Evolutionary conservation across 2,888 invertebrate species (phyloP).

Genomic region (Tryphoninae sp.): DNA sequence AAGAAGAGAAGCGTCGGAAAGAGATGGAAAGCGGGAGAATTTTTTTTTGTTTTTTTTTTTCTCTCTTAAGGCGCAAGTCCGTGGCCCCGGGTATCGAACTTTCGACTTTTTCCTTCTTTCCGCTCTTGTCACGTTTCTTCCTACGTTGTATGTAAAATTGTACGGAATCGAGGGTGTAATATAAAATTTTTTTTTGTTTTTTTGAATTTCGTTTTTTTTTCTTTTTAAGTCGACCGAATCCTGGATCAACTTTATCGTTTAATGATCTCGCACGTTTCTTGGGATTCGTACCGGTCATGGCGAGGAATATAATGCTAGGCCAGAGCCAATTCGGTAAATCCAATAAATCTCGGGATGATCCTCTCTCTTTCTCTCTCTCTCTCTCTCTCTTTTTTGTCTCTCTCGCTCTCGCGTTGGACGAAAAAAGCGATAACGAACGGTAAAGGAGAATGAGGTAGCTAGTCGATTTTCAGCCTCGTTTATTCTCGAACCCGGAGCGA

Average conservation of each 20-base stretch:
- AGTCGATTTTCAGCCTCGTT: no score
- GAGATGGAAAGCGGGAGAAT: constrained; percentile 41
- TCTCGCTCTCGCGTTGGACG: not conserved
- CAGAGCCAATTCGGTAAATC: constrained; percentile 52
- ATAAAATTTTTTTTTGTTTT: constrained; percentile 41
- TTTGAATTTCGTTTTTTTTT: constrained; percentile 51
- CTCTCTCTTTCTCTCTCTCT: not conserved
- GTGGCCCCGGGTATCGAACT: constrained; percentile 8
- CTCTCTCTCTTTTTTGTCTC: not conserved
- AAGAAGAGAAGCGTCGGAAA: constrained; percentile 35
- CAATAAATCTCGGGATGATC: constrained; percentile 52
- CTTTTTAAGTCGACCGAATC: constrained; percentile 44
- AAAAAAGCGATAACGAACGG: constrained; percentile 25
- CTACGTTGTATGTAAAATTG: constrained; percentile 56
- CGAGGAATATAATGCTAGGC: constrained; percentile 69
- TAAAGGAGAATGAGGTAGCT: not conserved
- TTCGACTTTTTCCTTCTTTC: constrained; percentile 37
- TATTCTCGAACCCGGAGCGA: not conserved
- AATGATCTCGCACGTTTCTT: constrained; percentile 67
- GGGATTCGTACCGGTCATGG: constrained; percentile 15
- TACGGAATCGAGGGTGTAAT: constrained; percentile 37
- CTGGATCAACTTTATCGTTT: constrained; percentile 68
- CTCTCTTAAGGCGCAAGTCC: not conserved
- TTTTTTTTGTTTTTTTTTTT: constrained; percentile 36
- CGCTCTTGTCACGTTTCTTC: constrained; percentile 49